Percentiles rank a stretch among this genome's conserved stretches.
phyloP scores from a whole-genome alignment of 2,113 vertebrate genomes.

The Brienomyrus longianalis region DNA sequence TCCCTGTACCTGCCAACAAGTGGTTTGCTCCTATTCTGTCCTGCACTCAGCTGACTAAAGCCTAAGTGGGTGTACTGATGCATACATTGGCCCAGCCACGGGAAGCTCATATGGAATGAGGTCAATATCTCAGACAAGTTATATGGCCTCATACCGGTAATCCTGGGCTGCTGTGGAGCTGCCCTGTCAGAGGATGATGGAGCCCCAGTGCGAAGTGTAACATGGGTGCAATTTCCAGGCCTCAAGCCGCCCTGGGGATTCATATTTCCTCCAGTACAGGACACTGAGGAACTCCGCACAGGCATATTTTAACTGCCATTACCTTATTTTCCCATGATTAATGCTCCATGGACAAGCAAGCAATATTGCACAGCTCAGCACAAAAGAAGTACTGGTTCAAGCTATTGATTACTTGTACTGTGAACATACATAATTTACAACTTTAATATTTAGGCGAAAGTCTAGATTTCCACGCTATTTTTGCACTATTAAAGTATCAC shows the following conservation, averaged over 20 bases:
- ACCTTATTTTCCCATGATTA: background rate
- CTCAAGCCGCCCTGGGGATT: background rate
- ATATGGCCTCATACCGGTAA: background rate
- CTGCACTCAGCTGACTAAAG: background rate
- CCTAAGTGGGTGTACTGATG: background rate
- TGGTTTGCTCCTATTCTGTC: background rate
- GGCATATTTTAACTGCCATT: background rate
- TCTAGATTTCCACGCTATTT: background rate
- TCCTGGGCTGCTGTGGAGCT: background rate
- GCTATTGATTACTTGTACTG: background rate
- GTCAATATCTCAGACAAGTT: background rate
- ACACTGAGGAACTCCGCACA: background rate
- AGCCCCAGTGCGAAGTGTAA: background rate
- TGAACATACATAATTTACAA: background rate
- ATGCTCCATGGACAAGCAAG: background rate
- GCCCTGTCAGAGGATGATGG: background rate
- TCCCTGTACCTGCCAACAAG: background rate
- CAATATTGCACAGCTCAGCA: background rate
- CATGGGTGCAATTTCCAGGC: background rate
- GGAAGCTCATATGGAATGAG: background rate
- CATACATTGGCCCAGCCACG: background rate
- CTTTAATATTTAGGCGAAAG: background rate
- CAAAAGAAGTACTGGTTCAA: background rate
- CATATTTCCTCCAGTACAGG: background rate
- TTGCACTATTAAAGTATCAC: background rate